These are phyloP conservation scores for Cyclophora punctaria DNA, from an alignment of 2,888 invertebrate species.

Conservation along the genomic window DNA sequence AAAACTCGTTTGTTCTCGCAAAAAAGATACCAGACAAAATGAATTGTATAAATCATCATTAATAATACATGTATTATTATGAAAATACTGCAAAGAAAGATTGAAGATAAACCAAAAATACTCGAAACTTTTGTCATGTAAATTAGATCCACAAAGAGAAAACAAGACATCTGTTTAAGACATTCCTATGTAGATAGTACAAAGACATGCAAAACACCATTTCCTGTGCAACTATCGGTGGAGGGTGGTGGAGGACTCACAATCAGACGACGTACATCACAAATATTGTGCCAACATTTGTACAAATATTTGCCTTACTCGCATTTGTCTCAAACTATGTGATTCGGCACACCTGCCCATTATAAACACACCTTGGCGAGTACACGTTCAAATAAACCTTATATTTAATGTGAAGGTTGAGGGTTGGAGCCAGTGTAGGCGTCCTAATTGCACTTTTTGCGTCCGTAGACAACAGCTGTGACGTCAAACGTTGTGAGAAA, in stretches of 20 bases:
- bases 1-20: too few relatives aligned
- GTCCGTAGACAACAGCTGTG: constrained; percentile 3
- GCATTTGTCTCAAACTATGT: constrained; percentile 28
- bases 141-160: too few relatives aligned
- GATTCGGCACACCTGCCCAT: constrained; percentile 34
- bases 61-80: too few relatives aligned
- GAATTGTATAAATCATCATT: too few relatives aligned
- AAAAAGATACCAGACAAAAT: too few relatives aligned
- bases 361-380: constrained; percentile 16
- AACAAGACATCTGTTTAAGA: too few relatives aligned
- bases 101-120: too few relatives aligned
- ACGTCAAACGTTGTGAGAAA: background rate
- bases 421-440: too few relatives aligned
- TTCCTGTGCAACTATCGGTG: background rate
- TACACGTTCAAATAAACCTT: constrained; percentile 9
- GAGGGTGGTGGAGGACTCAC: background rate
- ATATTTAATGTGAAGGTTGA: background rate
- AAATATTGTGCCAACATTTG: too few relatives aligned
- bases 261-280: constrained; percentile 3
- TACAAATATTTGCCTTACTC: constrained; percentile 32
- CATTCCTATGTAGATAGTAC: background rate
- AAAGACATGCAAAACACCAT: too few relatives aligned
- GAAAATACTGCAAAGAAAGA: too few relatives aligned
- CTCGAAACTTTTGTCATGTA: too few relatives aligned
- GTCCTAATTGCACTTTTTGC: constrained; percentile 5